Conservation (phyloP, 2,888 invertebrate genomes). For the Acanthosepion lycidas region DNA sequence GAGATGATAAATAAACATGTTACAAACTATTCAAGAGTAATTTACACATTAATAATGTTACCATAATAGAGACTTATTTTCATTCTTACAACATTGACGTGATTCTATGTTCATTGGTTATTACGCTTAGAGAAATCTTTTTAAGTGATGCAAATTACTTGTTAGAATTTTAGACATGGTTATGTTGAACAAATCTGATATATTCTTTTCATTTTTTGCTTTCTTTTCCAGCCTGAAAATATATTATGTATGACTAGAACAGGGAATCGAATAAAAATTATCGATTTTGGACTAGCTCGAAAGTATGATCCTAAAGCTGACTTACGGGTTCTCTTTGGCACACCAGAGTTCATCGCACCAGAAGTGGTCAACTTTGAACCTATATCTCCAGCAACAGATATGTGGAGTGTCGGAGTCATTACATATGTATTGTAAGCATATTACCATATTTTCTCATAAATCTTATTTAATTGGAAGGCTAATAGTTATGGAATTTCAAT, state of each 20-base stretch:
- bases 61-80: no score
- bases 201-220: slow-evolving; percentile 24
- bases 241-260: slow-evolving; percentile 95
- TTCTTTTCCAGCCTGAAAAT: slow-evolving; percentile 89
- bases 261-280: slow-evolving; percentile 98
- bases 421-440: slow-evolving; percentile 94
- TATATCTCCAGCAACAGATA: slow-evolving; percentile 95
- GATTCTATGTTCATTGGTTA: not conserved
- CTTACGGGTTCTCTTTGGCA: slow-evolving; percentile 91
- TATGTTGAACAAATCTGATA: not conserved
- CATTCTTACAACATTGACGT: no score
- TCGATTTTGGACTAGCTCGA: slow-evolving; percentile 97
- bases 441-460: not conserved
- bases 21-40: no score
- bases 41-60: no score
- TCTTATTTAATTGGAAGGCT: not conserved
- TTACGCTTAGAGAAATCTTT: not conserved
- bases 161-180: not conserved
- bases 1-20: no score
- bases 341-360: slow-evolving; percentile 98
- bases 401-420: slow-evolving; percentile 99
- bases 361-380: slow-evolving; percentile 99
- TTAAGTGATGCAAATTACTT: not conserved
- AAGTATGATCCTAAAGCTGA: slow-evolving; percentile 93
- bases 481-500: no score